Percentiles rank a stretch among this genome's conserved stretches.
These are phyloP conservation scores for Pomatostomus ruficeps DNA, from an alignment of 2,113 vertebrate species.

Conservation along the genomic window DNA sequence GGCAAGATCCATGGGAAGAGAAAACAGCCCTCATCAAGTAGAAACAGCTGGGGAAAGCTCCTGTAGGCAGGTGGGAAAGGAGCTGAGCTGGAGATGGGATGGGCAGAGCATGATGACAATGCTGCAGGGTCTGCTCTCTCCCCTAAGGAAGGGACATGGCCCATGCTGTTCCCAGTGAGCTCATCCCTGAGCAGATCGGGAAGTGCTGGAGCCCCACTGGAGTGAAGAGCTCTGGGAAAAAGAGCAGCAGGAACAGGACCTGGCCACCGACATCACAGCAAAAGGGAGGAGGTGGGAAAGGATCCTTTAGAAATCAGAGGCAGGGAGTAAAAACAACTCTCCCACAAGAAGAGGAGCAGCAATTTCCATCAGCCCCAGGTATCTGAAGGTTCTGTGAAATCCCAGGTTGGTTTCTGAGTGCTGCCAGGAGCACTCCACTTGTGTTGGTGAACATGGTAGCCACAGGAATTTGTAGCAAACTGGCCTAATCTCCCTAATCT, in stretches of 20 bases:
- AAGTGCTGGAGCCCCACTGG: background rate
- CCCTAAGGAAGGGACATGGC: background rate
- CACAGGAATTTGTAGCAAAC: background rate
- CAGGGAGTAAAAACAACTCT: background rate
- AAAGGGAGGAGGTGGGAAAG: background rate
- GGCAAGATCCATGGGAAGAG: background rate
- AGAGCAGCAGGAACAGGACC: background rate
- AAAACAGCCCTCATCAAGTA: background rate
- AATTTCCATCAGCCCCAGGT: background rate
- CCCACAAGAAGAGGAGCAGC: background rate
- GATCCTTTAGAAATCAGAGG: background rate
- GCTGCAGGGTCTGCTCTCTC: background rate
- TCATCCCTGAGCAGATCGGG: background rate
- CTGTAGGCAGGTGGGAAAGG: background rate
- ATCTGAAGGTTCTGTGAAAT: background rate
- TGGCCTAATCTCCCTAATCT: background rate
- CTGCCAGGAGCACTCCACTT: accelerated
- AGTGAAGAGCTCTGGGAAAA: background rate
- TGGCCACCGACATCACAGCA: background rate
- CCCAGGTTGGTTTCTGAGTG: background rate
- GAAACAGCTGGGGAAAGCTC: background rate
- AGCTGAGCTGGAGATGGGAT: background rate
- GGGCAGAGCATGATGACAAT: background rate
- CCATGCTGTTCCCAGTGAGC: accelerated
- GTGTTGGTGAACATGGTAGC: accelerated